These are phyloP conservation scores for Agrotis ipsilon DNA, from an alignment of 2,888 invertebrate species.

Conservation along the genomic window DNA sequence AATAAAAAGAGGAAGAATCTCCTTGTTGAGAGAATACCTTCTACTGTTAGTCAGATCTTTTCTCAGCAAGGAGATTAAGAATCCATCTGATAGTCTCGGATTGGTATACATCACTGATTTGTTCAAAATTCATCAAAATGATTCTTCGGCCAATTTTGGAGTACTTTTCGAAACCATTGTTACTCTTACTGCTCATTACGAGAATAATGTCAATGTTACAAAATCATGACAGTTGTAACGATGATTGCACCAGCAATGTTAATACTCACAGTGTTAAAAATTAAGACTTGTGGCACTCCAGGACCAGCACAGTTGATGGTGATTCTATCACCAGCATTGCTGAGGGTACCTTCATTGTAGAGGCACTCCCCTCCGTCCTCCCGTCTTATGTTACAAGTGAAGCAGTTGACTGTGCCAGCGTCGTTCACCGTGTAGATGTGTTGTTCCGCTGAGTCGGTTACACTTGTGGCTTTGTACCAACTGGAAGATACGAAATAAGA, in stretches of 20 bases:
- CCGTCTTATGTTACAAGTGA: constrained; percentile 93
- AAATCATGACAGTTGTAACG: not conserved
- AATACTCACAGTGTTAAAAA: constrained; percentile 30
- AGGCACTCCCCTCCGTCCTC: constrained; percentile 89
- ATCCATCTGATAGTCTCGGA: not conserved
- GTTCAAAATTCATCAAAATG: no score
- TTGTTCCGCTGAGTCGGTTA: constrained; percentile 94
- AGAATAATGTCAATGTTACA: no score
- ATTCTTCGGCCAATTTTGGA: no score
- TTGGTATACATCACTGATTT: not conserved
- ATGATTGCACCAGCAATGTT: not conserved
- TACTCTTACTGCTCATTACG: no score
- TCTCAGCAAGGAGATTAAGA: not conserved
- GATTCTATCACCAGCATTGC: constrained; percentile 91
- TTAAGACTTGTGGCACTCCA: constrained; percentile 93
- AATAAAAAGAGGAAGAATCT: not conserved
- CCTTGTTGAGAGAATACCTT: not conserved
- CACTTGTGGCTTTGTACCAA: constrained; percentile 96
- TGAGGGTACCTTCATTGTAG: constrained; percentile 93
- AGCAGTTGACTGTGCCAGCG: constrained; percentile 91
- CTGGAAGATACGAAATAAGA: constrained; percentile 83
- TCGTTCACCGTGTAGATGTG: constrained; percentile 95
- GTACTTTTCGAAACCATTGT: no score
- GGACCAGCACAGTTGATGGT: constrained; percentile 96
- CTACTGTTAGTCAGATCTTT: no score